Conservation (phyloP, 1,140 invertebrate genomes). For the Drosophila paulistorum region DNA sequence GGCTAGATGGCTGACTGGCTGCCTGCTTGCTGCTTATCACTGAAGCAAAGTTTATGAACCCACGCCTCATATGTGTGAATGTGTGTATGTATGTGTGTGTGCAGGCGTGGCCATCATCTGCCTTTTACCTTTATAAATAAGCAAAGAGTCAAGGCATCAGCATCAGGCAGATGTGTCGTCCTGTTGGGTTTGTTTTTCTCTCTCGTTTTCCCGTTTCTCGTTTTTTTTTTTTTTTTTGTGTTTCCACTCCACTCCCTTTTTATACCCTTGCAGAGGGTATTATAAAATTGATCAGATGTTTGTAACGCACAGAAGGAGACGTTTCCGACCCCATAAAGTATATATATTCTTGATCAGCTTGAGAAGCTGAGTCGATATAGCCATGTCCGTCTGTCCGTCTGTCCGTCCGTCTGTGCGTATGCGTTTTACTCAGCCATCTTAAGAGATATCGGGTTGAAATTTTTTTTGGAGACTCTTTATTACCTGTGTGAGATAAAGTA, state of each 20-base stretch:
- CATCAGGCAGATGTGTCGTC: conserved; percentile 18
- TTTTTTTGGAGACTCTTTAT: too few species aligned
- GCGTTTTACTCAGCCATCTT: too few species aligned
- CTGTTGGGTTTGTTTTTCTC: conserved; percentile 7
- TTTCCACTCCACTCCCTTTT: neutral
- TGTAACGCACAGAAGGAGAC: too few species aligned
- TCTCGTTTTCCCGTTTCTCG: neutral
- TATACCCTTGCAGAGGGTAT: too few species aligned
- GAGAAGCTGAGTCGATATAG: too few species aligned
- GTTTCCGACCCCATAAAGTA: too few species aligned
- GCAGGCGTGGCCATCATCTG: conserved; percentile 2
- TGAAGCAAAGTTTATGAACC: conserved; percentile 20
- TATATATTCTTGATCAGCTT: too few species aligned
- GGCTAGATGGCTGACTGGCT: neutral
- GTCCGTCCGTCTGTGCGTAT: too few species aligned
- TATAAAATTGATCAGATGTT: too few species aligned
- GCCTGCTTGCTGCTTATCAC: conserved; percentile 1
- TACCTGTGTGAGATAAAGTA: too few species aligned
- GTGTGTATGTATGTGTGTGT: neutral
- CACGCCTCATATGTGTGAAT: neutral
- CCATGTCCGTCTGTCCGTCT: too few species aligned
- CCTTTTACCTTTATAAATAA: conserved; percentile 17
- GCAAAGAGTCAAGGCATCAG: conserved; percentile 22
- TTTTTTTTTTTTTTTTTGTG: neutral
- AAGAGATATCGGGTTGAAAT: too few species aligned